Conservation (phyloP, 1,140 invertebrate genomes). For the Papilio polyxenes region DNA sequence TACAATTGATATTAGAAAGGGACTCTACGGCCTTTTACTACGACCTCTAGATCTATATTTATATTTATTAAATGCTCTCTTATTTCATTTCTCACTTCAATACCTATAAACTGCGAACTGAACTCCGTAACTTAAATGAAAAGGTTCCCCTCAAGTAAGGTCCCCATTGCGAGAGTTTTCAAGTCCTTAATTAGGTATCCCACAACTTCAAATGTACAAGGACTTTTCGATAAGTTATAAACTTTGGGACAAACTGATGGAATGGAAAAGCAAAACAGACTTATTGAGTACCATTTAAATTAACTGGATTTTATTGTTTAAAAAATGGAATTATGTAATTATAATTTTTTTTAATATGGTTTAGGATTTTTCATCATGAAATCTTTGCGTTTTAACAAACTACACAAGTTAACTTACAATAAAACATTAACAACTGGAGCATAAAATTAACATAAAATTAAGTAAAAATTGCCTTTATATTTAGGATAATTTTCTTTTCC, state of each 20-base stretch:
- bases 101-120: slow-evolving; percentile 3
- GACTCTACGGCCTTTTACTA: neutral
- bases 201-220: slow-evolving; percentile 27
- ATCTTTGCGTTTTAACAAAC: neutral
- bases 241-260: neutral
- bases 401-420: neutral
- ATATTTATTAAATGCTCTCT: slow-evolving; percentile 5
- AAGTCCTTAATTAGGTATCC: slow-evolving; percentile 23
- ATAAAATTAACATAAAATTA: neutral
- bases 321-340: no score
- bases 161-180: slow-evolving; percentile 20
- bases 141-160: slow-evolving; percentile 14
- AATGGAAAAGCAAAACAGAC: neutral
- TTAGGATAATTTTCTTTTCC: no score
- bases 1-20: neutral
- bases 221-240: slow-evolving; percentile 27
- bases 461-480: neutral
- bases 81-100: slow-evolving; percentile 17
- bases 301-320: neutral
- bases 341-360: no score
- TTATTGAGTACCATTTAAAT: neutral
- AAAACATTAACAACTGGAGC: neutral
- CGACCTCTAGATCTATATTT: neutral
- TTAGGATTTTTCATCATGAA: neutral
- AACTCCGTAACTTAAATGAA: slow-evolving; percentile 20